A percentile compares a stretch with the other conserved stretches of the same genome.
These are phyloP conservation scores for Polyploca ridens DNA, from an alignment of 2,888 invertebrate genomes.

Conservation along the genomic window DNA sequence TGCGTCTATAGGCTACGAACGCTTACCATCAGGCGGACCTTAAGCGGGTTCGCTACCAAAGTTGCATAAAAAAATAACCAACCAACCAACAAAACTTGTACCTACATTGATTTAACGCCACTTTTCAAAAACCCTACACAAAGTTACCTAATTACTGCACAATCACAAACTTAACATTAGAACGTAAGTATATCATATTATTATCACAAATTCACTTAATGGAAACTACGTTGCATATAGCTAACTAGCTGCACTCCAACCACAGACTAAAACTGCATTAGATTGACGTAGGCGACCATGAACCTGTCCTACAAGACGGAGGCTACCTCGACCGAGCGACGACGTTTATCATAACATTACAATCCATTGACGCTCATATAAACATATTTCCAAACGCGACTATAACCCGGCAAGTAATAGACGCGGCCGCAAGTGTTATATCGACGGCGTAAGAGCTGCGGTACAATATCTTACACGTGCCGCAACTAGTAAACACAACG, in stretches of 20 bases:
- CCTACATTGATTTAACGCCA: too few species aligned
- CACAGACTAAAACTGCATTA: slow-evolving; percentile 48
- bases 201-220: background rate
- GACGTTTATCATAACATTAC: background rate
- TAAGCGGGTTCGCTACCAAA: too few species aligned
- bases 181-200: too few species aligned
- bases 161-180: too few species aligned
- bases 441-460: background rate
- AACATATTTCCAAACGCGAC: background rate
- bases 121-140: too few species aligned
- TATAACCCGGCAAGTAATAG: background rate
- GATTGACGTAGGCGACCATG: slow-evolving; percentile 52
- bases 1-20: too few species aligned
- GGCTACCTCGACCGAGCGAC: background rate
- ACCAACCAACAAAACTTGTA: too few species aligned
- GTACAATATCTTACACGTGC: slow-evolving; percentile 61
- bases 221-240: background rate
- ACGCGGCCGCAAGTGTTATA: background rate
- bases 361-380: background rate
- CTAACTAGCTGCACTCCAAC: slow-evolving; percentile 6
- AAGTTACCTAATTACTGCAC: too few species aligned
- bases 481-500: slow-evolving; percentile 54
- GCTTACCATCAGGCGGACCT: too few species aligned
- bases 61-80: too few species aligned
- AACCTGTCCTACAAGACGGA: slow-evolving; percentile 43